These are phyloP conservation scores for Drosophila nasuta DNA, from an alignment of 1,140 invertebrate species.

Conservation along the genomic window DNA sequence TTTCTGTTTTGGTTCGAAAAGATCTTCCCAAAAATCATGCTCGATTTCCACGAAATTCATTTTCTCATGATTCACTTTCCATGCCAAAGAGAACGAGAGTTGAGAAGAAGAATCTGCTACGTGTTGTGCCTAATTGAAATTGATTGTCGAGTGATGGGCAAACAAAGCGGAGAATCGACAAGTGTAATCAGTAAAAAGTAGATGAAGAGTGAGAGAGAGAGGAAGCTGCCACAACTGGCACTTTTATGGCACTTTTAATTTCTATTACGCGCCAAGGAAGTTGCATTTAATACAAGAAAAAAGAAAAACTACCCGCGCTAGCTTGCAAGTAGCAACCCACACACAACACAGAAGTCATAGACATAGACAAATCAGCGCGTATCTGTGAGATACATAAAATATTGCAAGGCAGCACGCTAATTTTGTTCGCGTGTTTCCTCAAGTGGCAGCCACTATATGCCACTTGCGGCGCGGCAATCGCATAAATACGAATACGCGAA, in stretches of 20 bases:
- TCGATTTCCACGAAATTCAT: conserved; percentile 73
- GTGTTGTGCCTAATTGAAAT: conserved; percentile 64
- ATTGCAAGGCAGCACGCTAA: conserved; percentile 79
- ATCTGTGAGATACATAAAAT: conserved; percentile 68
- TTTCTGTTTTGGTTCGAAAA: conserved; percentile 4
- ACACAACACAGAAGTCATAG: conserved; percentile 18
- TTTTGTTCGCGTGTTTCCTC: conserved; percentile 81
- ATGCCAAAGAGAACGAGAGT: conserved; percentile 30
- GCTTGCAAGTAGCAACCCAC: background rate
- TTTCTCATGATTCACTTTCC: conserved; percentile 74
- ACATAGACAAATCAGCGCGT: conserved; percentile 65
- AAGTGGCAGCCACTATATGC: conserved; percentile 80
- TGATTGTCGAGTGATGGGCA: conserved; percentile 56
- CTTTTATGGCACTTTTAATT: conserved; percentile 45
- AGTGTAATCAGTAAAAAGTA: background rate
- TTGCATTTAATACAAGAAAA: conserved; percentile 65
- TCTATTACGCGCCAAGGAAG: conserved; percentile 65
- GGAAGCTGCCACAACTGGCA: conserved; percentile 34
- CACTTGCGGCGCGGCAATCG: conserved; percentile 78
- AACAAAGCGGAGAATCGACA: conserved; percentile 35
- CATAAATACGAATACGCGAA: conserved; percentile 63
- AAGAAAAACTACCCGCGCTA: background rate
- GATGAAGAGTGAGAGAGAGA: background rate
- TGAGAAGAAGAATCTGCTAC: conserved; percentile 13
- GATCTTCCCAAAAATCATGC: conserved; percentile 71